These are phyloP conservation scores for Hippocampus abdominalis DNA, from an alignment of 2,113 vertebrate species.

Conservation along the genomic window DNA sequence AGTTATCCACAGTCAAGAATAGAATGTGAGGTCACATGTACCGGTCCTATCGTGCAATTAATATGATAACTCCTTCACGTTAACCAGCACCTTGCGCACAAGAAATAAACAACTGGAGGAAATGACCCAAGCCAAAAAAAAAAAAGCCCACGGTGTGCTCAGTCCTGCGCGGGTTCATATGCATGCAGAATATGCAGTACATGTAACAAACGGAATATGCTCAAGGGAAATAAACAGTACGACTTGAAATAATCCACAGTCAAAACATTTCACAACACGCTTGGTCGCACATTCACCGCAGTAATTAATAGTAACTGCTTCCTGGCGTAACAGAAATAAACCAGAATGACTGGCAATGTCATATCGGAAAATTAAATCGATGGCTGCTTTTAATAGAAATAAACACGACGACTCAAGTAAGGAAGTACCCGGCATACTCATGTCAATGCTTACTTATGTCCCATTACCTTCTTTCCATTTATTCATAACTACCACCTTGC, in stretches of 20 bases:
- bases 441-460: not conserved
- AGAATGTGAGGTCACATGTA: not conserved
- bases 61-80: not conserved
- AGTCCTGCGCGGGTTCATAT: no score
- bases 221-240: not conserved
- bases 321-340: not conserved
- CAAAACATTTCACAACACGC: not conserved
- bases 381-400: not conserved
- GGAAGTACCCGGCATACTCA: not conserved
- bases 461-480: not conserved
- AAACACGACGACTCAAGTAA: not conserved
- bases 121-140: not conserved
- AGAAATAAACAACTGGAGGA: not conserved
- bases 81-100: not conserved
- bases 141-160: no score
- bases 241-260: not conserved
- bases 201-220: not conserved
- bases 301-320: no score
- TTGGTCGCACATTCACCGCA: not conserved
- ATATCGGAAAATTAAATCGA: not conserved
- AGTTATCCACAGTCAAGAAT: not conserved
- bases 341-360: not conserved
- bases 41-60: no score
- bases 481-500: not conserved
- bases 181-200: no score